phyloP scores from a whole-genome alignment of 2,888 invertebrate genomes.

The Drosophila aldrichi region DNA sequence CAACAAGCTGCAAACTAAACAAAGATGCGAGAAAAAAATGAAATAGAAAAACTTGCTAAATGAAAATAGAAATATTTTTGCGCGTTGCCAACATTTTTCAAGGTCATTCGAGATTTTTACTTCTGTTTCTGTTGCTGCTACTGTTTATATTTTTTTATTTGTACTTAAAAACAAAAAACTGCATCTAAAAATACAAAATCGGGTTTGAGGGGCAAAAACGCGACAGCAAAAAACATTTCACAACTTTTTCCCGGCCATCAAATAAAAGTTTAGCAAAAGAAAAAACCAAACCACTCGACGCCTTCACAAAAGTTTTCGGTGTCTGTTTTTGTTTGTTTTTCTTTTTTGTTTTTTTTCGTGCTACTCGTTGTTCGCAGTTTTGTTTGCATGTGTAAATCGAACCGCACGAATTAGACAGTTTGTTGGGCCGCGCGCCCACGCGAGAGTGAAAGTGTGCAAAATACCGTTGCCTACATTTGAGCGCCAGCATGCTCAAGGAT shows the following conservation, averaged over 20 bases:
- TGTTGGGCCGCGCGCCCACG: constrained; percentile 19
- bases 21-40: constrained; percentile 46
- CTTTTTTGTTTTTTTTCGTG: constrained; percentile 16
- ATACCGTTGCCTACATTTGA: constrained; percentile 63
- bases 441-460: constrained; percentile 64
- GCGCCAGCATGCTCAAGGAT: constrained; percentile 61
- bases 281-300: constrained; percentile 31
- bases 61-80: constrained; percentile 40
- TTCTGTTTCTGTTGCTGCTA: neutral
- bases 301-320: constrained; percentile 42
- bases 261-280: constrained; percentile 68
- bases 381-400: constrained; percentile 55
- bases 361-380: constrained; percentile 19
- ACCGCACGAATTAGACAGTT: constrained; percentile 59
- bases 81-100: constrained; percentile 50
- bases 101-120: constrained; percentile 57
- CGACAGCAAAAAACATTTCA: constrained; percentile 27
- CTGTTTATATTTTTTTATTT: constrained; percentile 47
- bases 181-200: constrained; percentile 51
- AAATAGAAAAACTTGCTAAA: constrained; percentile 26
- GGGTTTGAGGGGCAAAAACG: constrained; percentile 25
- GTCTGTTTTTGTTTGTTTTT: constrained; percentile 16
- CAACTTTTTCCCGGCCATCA: constrained; percentile 59
- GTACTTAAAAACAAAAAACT: constrained; percentile 58
- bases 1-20: constrained; percentile 59